A percentile compares a stretch with the other conserved stretches of the same genome.
These are phyloP conservation scores for Lemur catta DNA, from an alignment of 2,797 vertebrate genomes.

Conservation along the genomic window DNA sequence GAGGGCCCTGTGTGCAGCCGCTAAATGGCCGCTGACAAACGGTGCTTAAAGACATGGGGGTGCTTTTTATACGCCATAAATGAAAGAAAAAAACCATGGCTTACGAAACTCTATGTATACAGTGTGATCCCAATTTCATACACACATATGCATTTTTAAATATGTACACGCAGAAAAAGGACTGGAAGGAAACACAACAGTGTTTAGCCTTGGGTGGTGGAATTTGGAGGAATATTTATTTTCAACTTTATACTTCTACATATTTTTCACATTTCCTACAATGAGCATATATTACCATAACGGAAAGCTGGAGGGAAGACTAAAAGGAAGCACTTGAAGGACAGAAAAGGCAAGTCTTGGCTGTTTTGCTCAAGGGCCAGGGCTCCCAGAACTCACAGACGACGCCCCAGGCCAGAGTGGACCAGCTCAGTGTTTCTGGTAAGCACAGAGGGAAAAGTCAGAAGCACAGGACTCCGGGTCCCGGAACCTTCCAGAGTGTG, in stretches of 20 bases:
- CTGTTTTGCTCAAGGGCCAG: fast-evolving
- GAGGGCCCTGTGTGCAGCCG: fast-evolving
- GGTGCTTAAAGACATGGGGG: fast-evolving
- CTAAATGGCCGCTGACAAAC: fast-evolving
- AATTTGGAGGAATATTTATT: background rate
- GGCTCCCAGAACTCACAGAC: fast-evolving
- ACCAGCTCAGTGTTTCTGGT: fast-evolving
- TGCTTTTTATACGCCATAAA: fast-evolving
- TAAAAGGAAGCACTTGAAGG: too few relatives aligned
- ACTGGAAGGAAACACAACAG: background rate
- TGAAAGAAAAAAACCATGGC: fast-evolving
- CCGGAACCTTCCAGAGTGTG: too few relatives aligned
- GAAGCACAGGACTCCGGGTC: fast-evolving
- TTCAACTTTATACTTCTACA: background rate
- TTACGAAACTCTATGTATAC: fast-evolving
- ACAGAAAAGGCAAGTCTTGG: background rate
- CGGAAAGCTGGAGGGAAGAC: background rate
- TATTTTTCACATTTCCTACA: background rate
- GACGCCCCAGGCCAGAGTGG: background rate
- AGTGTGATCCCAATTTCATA: fast-evolving
- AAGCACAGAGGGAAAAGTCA: background rate
- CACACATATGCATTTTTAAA: background rate
- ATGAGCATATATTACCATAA: background rate
- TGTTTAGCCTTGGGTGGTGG: background rate
- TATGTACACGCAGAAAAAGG: background rate